Base-by-base conservation (phyloP, 2,888 invertebrate genomes). In the Cylindroiulus punctatus region DNA sequence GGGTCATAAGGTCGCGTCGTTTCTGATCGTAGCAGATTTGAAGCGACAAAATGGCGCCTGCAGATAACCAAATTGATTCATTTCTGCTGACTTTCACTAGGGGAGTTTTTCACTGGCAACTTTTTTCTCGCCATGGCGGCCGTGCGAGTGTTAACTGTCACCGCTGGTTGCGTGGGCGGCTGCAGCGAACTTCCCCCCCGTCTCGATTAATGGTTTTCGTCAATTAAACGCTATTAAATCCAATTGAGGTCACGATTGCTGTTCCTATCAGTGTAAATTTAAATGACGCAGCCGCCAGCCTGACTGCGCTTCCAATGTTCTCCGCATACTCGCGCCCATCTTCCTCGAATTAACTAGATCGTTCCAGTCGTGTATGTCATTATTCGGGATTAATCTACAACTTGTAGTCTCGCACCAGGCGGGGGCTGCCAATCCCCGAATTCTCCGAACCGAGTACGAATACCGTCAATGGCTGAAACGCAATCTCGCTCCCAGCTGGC, bases 151-250 rank as follows among this genome's bases (percentile, higher is more conserved):
- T 57, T 57, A 57, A 57, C 57, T 57, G 57, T 57, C 57, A 57
- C 22, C 8, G 57, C 3, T n/a, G 57, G 57, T 57, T n/a, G 57
- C 8, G 57, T 57, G n/a, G 57, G 57, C 57, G 57, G 57, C 57
- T 57, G 57, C n/a, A n/a, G 57, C 57, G n/a, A 57, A 57, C 57
- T 57, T 57, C 57, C 57, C 40, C n/a, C 57, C n/a, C 22, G 57
- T n/a, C 57, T 57, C 57, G 57, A 81, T 81, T 36, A 81, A 81
- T 81, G 81, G 81, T 81, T 81, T 81, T 32, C 40, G 81, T 81
- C 81, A 81, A 81, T 81, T 81, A 81, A 81, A 81, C 81, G 81
- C 81, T 81, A 81, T 81, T 40, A 81, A 81, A 81, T 81, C 81
- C 81, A 81, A 81, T 81, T 81, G 81, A 81, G 81, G 81, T 81